A percentile compares a stretch with the other conserved stretches of the same genome.
These are phyloP conservation scores for Fopius arisanus DNA, from an alignment of 1,140 invertebrate species.

Conservation along the genomic window DNA sequence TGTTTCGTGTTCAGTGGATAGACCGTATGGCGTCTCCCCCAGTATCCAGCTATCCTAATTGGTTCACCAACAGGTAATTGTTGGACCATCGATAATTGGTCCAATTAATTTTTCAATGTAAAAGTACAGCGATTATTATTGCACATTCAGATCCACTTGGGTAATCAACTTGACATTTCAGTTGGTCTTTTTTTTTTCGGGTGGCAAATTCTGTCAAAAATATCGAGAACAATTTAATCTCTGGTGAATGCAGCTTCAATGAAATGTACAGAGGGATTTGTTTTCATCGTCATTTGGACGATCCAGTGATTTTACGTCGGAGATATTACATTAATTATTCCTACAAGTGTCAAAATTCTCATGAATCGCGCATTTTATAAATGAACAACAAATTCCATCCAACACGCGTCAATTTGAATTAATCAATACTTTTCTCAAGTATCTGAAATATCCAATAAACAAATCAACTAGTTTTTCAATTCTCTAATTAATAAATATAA, in stretches of 20 bases:
- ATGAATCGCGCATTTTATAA: no score
- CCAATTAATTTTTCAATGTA: constrained; percentile 61
- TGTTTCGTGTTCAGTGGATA: neutral
- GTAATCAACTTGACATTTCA: neutral
- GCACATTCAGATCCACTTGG: constrained; percentile 43
- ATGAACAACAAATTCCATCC: no score
- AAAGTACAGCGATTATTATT: constrained; percentile 56
- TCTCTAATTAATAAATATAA: no score
- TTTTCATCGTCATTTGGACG: neutral
- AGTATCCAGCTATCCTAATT: constrained; percentile 55
- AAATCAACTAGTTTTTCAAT: no score
- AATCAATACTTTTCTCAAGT: no score
- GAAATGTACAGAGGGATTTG: constrained; percentile 18
- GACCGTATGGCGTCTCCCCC: neutral
- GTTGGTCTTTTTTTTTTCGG: neutral
- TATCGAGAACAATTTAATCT: neutral
- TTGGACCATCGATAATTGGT: constrained; percentile 58
- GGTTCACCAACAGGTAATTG: constrained; percentile 59
- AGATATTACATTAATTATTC: neutral
- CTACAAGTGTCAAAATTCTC: no score
- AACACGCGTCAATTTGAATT: no score
- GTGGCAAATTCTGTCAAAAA: neutral
- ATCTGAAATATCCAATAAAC: no score
- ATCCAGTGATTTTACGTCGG: neutral
- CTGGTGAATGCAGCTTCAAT: neutral